Conservation (phyloP, 2,888 invertebrate species). For the Pammene fasciana region DNA sequence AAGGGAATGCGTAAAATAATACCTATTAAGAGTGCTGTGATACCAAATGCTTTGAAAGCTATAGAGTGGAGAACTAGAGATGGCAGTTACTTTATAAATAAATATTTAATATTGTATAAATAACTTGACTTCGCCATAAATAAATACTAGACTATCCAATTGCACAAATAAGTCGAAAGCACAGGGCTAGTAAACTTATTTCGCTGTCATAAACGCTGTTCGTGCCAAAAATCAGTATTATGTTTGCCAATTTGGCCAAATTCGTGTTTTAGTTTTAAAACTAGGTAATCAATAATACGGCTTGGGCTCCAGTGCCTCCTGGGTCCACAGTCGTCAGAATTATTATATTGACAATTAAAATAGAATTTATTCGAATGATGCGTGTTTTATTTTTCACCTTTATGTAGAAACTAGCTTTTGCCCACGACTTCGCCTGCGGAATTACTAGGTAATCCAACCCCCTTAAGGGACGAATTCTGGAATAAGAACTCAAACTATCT, state of each 20-base stretch:
- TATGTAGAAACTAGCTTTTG: not conserved
- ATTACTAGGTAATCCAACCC: no score
- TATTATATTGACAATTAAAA: conserved; percentile 76
- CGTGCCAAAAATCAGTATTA: conserved; percentile 58
- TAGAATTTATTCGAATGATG: conserved; percentile 70
- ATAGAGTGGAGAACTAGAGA: conserved; percentile 55
- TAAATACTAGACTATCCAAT: not conserved
- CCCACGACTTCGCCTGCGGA: no score
- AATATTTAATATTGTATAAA: conserved; percentile 34
- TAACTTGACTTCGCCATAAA: conserved; percentile 23
- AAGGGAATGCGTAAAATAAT: conserved; percentile 59
- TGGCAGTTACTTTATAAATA: conserved; percentile 48
- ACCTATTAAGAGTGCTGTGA: conserved; percentile 74
- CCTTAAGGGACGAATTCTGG: no score
- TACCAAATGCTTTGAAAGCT: conserved; percentile 67
- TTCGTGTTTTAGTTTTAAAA: conserved; percentile 51
- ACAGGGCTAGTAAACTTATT: conserved; percentile 25
- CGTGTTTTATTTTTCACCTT: conserved; percentile 54
- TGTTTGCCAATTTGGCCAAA: conserved; percentile 47
- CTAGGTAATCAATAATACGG: conserved; percentile 67
- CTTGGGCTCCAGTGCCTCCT: conserved; percentile 75
- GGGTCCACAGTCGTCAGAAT: conserved; percentile 77
- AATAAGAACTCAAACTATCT: no score
- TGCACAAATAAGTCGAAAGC: conserved; percentile 32
- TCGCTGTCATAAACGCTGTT: conserved; percentile 22